These are phyloP conservation scores for Drosophila nebulosa DNA, from an alignment of 1,140 invertebrate genomes.

Conservation along the genomic window DNA sequence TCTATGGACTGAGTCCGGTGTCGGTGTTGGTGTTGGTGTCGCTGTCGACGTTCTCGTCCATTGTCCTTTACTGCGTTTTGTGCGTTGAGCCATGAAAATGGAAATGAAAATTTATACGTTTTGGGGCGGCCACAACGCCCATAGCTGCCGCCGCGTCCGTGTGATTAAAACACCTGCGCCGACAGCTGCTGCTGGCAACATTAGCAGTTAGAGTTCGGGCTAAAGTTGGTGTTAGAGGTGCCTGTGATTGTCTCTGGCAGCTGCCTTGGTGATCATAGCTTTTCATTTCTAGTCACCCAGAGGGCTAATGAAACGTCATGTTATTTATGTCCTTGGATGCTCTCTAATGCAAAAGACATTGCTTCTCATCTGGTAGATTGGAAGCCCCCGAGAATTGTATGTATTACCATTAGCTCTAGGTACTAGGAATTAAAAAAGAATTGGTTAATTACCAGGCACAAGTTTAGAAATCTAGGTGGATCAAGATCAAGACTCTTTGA, in stretches of 20 bases:
- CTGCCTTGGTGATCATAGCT: constrained; percentile 62
- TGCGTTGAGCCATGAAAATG: constrained; percentile 74
- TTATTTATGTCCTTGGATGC: constrained; percentile 67
- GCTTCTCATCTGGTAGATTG: constrained; percentile 45
- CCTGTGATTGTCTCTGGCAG: constrained; percentile 35
- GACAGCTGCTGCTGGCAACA: constrained; percentile 51
- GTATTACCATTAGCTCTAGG: neutral
- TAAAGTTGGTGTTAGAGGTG: constrained; percentile 11
- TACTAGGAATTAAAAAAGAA: neutral
- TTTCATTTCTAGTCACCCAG: constrained; percentile 53
- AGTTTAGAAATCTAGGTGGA: too few species aligned
- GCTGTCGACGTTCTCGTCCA: constrained; percentile 9
- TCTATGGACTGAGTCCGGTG: too few species aligned
- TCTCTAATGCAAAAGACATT: constrained; percentile 70
- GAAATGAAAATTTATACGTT: constrained; percentile 77
- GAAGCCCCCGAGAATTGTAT: neutral
- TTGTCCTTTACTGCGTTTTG: constrained; percentile 33
- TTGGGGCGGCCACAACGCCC: constrained; percentile 4
- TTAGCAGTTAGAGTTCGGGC: constrained; percentile 18
- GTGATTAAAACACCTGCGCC: constrained; percentile 76
- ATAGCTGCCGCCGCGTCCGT: constrained; percentile 23
- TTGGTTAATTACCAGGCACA: too few species aligned
- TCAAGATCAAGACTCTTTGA: too few species aligned
- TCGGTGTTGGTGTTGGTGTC: too few species aligned
- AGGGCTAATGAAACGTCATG: constrained; percentile 73